phyloP scores from a whole-genome alignment of 1,140 invertebrate species.

The Ceratina calcarata region DNA sequence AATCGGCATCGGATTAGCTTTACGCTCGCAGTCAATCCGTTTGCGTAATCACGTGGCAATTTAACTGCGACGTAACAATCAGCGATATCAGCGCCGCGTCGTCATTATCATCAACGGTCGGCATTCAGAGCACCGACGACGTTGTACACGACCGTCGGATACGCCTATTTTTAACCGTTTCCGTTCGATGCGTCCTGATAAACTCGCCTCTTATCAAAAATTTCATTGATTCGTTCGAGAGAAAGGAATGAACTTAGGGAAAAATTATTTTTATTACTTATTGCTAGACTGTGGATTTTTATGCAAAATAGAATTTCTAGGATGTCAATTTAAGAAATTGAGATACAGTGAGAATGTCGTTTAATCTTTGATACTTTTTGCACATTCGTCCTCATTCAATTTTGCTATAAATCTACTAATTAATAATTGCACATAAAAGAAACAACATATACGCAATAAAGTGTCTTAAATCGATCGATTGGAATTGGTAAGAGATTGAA shows the following conservation, averaged over 20 bases:
- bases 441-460: no score
- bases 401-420: no score
- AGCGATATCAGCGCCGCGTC: constrained; percentile 36
- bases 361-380: no score
- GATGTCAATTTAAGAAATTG: no score
- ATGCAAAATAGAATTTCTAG: no score
- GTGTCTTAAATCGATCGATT: no score
- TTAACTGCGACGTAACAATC: constrained; percentile 25
- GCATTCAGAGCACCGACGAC: neutral
- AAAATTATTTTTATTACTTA: no score
- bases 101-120: constrained; percentile 47
- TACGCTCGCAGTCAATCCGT: constrained; percentile 16
- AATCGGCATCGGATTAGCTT: constrained; percentile 21
- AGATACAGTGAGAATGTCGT: no score
- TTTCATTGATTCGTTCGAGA: neutral
- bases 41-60: constrained; percentile 32
- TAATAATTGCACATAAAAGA: no score
- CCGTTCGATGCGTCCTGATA: neutral
- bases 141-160: neutral
- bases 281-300: no score
- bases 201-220: neutral
- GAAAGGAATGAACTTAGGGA: neutral
- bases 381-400: no score
- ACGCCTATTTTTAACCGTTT: constrained; percentile 9
- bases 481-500: no score